Percentiles rank a stretch among this genome's conserved stretches.
phyloP scores from a whole-genome alignment of 2,797 vertebrate species.

The Gila robusta region DNA sequence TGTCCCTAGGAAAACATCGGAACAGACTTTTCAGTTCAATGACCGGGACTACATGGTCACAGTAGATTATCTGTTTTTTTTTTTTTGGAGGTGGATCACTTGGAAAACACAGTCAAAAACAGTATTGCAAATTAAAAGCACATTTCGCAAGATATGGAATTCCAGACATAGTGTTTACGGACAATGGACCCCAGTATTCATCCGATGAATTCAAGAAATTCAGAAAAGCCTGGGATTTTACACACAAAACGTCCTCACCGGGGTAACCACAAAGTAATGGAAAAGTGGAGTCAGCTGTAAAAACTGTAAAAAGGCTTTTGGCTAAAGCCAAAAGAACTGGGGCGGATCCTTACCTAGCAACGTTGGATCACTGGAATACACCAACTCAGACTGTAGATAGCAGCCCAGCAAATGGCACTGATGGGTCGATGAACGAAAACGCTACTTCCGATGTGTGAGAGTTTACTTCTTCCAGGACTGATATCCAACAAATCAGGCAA shows the following conservation, averaged over 20 bases:
- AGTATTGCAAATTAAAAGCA: slow-evolving; percentile 42
- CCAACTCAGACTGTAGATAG: background rate
- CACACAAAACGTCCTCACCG: background rate
- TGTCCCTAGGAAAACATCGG: background rate
- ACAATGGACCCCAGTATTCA: slow-evolving; percentile 47
- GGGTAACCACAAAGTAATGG: slow-evolving; percentile 30
- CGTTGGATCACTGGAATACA: slow-evolving; percentile 19
- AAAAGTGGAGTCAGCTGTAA: slow-evolving; percentile 30
- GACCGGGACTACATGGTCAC: background rate
- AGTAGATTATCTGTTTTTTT: background rate
- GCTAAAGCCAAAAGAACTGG: slow-evolving; percentile 35
- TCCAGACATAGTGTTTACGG: slow-evolving; percentile 32
- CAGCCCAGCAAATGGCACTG: background rate
- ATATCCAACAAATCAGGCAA: no score
- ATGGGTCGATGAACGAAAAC: background rate
- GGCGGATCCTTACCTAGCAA: background rate
- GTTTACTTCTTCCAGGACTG: no score
- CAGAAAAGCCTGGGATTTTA: no score
- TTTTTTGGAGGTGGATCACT: slow-evolving; percentile 37
- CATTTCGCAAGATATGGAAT: slow-evolving; percentile 47
- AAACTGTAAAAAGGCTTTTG: slow-evolving; percentile 5
- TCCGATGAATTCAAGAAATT: background rate
- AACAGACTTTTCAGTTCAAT: background rate
- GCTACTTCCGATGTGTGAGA: background rate
- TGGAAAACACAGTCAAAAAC: slow-evolving; percentile 36